These are phyloP conservation scores for Mesoligia furuncula DNA, from an alignment of 2,888 invertebrate genomes.

Conservation along the genomic window DNA sequence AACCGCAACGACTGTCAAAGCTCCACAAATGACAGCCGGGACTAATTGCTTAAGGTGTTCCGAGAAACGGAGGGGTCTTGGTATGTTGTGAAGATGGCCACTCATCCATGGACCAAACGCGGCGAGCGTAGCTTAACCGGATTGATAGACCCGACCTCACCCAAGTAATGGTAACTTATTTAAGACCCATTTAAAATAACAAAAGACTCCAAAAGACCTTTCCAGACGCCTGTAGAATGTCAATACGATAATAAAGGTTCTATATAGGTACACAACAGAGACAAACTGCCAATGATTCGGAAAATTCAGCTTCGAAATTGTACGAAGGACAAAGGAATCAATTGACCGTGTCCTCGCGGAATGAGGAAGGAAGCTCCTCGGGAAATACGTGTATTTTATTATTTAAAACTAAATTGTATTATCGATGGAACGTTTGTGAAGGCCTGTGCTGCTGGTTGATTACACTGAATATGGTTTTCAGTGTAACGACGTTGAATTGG, in stretches of 20 bases:
- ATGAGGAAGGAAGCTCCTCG: slow-evolving; percentile 31
- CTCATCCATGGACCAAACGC: too few relatives aligned
- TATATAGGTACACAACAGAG: slow-evolving; percentile 35
- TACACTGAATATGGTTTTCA: not conserved
- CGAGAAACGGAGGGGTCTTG: too few relatives aligned
- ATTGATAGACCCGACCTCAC: too few relatives aligned
- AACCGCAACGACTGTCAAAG: too few relatives aligned
- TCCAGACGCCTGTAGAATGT: slow-evolving; percentile 32
- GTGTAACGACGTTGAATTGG: not conserved
- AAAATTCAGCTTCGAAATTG: slow-evolving; percentile 51
- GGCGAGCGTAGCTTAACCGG: too few relatives aligned
- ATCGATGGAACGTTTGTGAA: not conserved
- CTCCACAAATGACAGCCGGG: too few relatives aligned
- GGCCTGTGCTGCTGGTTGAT: not conserved
- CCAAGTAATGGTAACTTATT: too few relatives aligned
- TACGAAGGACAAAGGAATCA: slow-evolving; percentile 66
- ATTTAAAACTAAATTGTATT: slow-evolving; percentile 46
- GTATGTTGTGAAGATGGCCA: too few relatives aligned
- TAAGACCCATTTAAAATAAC: slow-evolving; percentile 14
- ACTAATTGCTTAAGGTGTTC: too few relatives aligned
- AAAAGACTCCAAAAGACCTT: slow-evolving; percentile 34
- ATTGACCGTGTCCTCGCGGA: slow-evolving; percentile 65
- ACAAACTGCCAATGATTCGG: slow-evolving; percentile 43
- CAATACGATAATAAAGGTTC: slow-evolving; percentile 50
- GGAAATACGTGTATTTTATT: slow-evolving; percentile 28